Evolutionary conservation across 2,888 invertebrate species (phyloP).

Genomic region (Nephrotoma guestfalica): DNA sequence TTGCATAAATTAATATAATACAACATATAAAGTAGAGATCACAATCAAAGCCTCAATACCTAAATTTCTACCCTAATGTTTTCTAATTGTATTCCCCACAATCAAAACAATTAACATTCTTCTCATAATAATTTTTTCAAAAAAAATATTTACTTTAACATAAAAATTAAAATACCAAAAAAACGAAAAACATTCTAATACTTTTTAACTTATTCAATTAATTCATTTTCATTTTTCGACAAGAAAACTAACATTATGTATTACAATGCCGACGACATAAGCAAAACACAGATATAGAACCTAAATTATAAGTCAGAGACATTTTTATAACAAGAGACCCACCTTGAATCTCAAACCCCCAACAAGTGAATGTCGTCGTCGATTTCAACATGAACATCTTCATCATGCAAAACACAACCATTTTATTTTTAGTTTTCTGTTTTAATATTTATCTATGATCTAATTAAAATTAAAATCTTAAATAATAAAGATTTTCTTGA

Average conservation of each 20-base stretch:
- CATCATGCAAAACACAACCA: not conserved
- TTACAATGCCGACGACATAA: not conserved
- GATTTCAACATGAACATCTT: not conserved
- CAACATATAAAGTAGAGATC: not conserved
- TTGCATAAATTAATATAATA: not conserved
- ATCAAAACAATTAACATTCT: not conserved
- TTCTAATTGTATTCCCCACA: not conserved
- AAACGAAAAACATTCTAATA: not conserved
- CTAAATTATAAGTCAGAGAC: not conserved
- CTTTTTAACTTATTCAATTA: not conserved
- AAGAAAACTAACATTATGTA: not conserved
- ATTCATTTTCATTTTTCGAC: not conserved
- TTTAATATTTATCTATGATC: not conserved
- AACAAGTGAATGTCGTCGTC: not conserved
- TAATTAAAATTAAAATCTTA: not conserved
- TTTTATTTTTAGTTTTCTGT: not conserved
- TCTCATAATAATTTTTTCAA: not conserved
- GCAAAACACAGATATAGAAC: not conserved
- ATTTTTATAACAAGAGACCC: not conserved
- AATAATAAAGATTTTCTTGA: not conserved
- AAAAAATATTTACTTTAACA: not conserved
- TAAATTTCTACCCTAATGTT: not conserved
- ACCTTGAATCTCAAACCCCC: not conserved
- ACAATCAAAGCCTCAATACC: not conserved
- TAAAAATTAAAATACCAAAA: not conserved